Percentiles rank a stretch among this genome's conserved stretches.
Evolutionary conservation across 1,140 invertebrate species (phyloP).

Genomic region (Drosophila prosaltans): DNA sequence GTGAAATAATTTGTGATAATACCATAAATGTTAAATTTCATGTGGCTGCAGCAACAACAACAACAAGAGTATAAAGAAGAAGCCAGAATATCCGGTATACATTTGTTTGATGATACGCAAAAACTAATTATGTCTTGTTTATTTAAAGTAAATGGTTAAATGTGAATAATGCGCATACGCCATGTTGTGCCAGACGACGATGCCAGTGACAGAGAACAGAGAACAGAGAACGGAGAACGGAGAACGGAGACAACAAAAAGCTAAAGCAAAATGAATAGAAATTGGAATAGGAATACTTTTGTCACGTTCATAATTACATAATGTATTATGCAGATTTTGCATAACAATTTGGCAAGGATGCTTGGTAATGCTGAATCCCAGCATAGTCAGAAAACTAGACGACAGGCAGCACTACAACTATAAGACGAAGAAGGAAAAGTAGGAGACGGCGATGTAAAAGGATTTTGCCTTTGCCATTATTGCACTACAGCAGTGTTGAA

Average conservation of each 20-base stretch:
- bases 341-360: conserved; percentile 66
- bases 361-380: too few relatives aligned
- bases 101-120: conserved; percentile 32
- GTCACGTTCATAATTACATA: conserved; percentile 80
- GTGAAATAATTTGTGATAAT: conserved; percentile 61
- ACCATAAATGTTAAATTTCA: conserved; percentile 12
- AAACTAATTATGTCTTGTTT: conserved; percentile 64
- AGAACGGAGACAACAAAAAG: too few relatives aligned
- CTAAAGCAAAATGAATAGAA: conserved; percentile 1
- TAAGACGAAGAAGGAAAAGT: conserved; percentile 1
- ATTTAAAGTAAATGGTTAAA: conserved; percentile 56
- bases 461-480: conserved; percentile 36
- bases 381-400: background rate
- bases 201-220: background rate
- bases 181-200: conserved; percentile 27
- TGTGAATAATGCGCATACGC: conserved; percentile 56
- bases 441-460: conserved; percentile 12
- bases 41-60: conserved; percentile 1
- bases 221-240: too few relatives aligned
- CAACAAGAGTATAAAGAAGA: background rate
- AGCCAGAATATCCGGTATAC: conserved; percentile 37
- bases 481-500: conserved; percentile 17
- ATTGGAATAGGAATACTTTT: conserved; percentile 47
- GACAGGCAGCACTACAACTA: background rate
- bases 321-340: conserved; percentile 79